These are phyloP conservation scores for Trichosurus vulpecula DNA, from an alignment of 2,797 vertebrate species.

Conservation along the genomic window DNA sequence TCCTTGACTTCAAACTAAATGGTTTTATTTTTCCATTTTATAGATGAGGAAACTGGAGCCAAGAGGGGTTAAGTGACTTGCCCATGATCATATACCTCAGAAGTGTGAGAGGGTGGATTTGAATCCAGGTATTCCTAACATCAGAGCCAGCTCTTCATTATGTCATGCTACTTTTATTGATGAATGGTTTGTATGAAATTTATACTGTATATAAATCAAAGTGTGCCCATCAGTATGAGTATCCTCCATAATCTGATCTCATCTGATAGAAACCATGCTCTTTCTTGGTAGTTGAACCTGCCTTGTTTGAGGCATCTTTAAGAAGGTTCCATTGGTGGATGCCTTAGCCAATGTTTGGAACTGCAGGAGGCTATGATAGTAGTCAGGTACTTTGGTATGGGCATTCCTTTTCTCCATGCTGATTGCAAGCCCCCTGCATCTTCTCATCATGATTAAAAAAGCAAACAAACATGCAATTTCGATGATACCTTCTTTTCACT, in stretches of 20 bases:
- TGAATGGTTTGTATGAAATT: conserved; percentile 4
- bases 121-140: background rate
- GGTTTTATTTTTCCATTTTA: conserved; percentile 10
- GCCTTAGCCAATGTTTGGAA: conserved; percentile 1
- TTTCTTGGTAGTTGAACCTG: background rate
- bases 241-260: background rate
- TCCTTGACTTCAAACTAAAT: conserved; percentile 25
- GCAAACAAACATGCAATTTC: background rate
- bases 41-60: background rate
- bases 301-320: conserved; percentile 6
- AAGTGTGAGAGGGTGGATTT: background rate
- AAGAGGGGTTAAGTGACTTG: background rate
- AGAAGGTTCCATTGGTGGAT: conserved; percentile 7
- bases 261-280: conserved; percentile 18
- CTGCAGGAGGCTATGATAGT: background rate
- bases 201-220: conserved; percentile 47
- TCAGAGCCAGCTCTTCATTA: background rate
- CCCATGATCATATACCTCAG: background rate
- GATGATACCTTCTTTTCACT: background rate
- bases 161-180: background rate
- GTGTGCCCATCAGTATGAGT: background rate
- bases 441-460: background rate
- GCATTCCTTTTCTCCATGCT: background rate
- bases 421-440: background rate
- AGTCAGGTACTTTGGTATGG: background rate